Conservation (phyloP, 2,888 invertebrate genomes). For the Volucella bombylans region DNA sequence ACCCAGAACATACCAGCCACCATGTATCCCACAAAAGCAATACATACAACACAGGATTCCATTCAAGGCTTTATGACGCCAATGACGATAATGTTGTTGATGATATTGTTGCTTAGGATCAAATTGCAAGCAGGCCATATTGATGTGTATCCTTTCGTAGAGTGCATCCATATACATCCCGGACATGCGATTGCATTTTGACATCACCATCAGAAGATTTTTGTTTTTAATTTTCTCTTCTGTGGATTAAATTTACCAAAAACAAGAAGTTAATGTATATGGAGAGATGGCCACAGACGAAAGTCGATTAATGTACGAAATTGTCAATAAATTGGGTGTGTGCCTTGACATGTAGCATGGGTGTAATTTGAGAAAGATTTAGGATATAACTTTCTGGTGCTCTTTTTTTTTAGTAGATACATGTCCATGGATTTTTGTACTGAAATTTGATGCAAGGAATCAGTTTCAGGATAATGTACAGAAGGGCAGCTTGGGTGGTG, state of each 20-base stretch:
- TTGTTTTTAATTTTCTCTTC: neutral
- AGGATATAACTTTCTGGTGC: conserved; percentile 3
- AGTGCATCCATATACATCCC: conserved; percentile 15
- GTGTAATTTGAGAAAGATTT: conserved; percentile 57
- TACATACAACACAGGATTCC: conserved; percentile 34
- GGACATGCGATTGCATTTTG: conserved; percentile 64
- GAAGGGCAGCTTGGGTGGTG: conserved; percentile 23
- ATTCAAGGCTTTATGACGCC: conserved; percentile 65
- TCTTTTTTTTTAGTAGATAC: conserved; percentile 24
- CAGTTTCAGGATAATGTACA: conserved; percentile 60
- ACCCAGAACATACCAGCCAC: conserved; percentile 34
- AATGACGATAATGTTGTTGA: conserved; percentile 49
- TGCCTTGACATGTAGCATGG: conserved; percentile 26
- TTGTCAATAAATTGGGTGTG: conserved; percentile 58
- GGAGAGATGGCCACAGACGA: conserved; percentile 53
- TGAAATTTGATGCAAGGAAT: conserved; percentile 67
- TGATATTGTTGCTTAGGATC: conserved; percentile 64
- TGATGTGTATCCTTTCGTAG: conserved; percentile 48
- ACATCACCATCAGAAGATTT: conserved; percentile 21
- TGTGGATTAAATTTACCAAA: conserved; percentile 30
- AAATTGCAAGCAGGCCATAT: conserved; percentile 59
- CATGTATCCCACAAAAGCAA: conserved; percentile 35
- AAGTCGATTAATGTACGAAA: conserved; percentile 70
- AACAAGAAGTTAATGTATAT: conserved; percentile 57
- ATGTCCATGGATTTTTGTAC: conserved; percentile 8